These are phyloP conservation scores for Leptothorax acervorum DNA, from an alignment of 2,888 invertebrate species.

Conservation along the genomic window DNA sequence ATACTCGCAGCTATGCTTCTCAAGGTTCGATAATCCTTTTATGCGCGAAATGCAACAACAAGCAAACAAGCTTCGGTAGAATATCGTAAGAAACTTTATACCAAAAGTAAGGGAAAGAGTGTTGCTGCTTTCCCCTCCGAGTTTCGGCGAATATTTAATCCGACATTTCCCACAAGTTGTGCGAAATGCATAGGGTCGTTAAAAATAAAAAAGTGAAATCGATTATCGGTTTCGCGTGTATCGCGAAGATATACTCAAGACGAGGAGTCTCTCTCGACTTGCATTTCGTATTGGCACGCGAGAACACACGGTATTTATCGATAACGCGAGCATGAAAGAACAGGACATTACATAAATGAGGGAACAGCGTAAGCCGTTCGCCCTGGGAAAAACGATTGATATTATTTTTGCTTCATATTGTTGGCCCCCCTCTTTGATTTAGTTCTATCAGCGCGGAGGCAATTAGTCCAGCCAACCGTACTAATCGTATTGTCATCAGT, in stretches of 20 bases:
- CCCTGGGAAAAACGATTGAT: constrained; percentile 67
- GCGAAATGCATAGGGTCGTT: constrained; percentile 15
- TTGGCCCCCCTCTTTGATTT: constrained; percentile 72
- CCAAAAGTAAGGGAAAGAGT: neutral
- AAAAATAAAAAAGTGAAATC: constrained; percentile 43
- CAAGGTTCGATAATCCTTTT: constrained; percentile 10
- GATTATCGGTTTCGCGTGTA: constrained; percentile 45
- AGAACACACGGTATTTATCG: constrained; percentile 28
- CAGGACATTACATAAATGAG: constrained; percentile 40
- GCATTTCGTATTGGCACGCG: constrained; percentile 32
- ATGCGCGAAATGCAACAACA: constrained; percentile 3
- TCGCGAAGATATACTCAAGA: neutral
- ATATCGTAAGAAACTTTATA: constrained; percentile 13
- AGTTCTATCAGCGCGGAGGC: constrained; percentile 72
- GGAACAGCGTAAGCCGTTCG: constrained; percentile 39
- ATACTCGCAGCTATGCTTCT: constrained; percentile 16
- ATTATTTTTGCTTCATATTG: constrained; percentile 73
- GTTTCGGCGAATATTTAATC: constrained; percentile 26
- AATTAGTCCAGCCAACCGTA: constrained; percentile 75
- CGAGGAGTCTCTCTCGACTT: constrained; percentile 1
- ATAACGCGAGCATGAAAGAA: constrained; percentile 13
- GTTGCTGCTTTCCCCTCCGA: neutral
- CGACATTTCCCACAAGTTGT: constrained; percentile 12
- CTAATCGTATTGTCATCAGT: constrained; percentile 76
- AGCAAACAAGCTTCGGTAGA: neutral